Conservation (phyloP, 1,140 invertebrate species). For the Harpegnathos saltator region DNA sequence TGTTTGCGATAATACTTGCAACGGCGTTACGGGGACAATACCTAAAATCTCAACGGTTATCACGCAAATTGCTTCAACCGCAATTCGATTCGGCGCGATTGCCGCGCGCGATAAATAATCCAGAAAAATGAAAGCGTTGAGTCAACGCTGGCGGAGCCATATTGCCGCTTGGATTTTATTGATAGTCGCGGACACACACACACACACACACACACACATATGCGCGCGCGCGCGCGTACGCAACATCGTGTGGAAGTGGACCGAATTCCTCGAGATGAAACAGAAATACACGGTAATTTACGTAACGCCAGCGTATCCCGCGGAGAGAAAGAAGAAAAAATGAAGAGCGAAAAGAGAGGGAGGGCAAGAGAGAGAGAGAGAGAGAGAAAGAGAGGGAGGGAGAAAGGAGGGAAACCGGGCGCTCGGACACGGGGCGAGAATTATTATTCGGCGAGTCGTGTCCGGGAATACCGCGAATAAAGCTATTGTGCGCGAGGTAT, state of each 20-base stretch:
- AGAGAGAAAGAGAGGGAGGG: no score
- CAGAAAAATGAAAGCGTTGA: constrained; percentile 2
- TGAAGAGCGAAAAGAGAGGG: no score
- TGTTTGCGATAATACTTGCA: not conserved
- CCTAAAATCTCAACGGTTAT: constrained; percentile 11
- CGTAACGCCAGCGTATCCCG: not conserved
- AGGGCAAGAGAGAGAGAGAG: no score
- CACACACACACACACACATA: no score
- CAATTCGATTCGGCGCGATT: constrained; percentile 18
- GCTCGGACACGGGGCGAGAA: not conserved
- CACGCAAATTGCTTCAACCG: constrained; percentile 16
- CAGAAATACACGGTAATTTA: not conserved
- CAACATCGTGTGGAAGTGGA: not conserved
- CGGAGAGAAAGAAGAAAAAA: no score
- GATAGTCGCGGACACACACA: not conserved
- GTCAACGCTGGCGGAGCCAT: not conserved
- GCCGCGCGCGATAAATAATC: constrained; percentile 9
- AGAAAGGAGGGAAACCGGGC: not conserved
- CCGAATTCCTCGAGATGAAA: not conserved
- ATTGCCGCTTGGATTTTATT: not conserved
- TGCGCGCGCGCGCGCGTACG: no score
- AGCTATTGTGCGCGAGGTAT: not conserved
- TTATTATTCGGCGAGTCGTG: not conserved
- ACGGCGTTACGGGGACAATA: not conserved
- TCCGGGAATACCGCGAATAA: not conserved